Conservation (phyloP, 1,140 invertebrate genomes). For the Neuroterus valhalla region DNA sequence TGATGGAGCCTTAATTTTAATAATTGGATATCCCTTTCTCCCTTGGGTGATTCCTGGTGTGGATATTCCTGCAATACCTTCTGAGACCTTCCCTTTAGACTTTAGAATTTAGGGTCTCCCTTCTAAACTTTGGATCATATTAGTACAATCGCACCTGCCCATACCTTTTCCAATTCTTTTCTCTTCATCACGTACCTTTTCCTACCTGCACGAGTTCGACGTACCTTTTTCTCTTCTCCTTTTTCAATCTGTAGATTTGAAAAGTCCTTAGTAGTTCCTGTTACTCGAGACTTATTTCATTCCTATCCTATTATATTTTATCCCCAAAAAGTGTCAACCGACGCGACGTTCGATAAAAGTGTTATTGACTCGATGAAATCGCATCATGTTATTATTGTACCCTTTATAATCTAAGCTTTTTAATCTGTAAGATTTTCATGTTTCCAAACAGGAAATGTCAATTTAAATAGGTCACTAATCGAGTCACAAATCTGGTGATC, state of each 20-base stretch:
- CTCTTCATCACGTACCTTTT: constrained; percentile 44
- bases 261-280: background rate
- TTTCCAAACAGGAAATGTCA: too few relatives aligned
- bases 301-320: too few relatives aligned
- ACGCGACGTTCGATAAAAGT: constrained; percentile 2
- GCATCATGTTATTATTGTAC: background rate
- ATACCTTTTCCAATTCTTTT: constrained; percentile 48
- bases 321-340: constrained; percentile 26
- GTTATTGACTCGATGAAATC: constrained; percentile 12
- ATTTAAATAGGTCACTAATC: too few relatives aligned
- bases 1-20: constrained; percentile 56
- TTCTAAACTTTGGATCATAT: constrained; percentile 25
- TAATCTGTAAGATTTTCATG: too few relatives aligned
- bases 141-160: constrained; percentile 52
- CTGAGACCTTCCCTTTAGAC: constrained; percentile 32
- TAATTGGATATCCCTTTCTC: constrained; percentile 50
- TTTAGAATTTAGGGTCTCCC: background rate
- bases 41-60: constrained; percentile 42
- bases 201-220: constrained; percentile 40
- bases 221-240: background rate
- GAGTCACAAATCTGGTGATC: too few relatives aligned
- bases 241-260: background rate
- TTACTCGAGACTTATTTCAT: background rate
- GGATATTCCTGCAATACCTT: constrained; percentile 34
- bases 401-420: too few relatives aligned